Base-by-base conservation (phyloP, 2,888 invertebrate genomes). In the Xestia ashworthii region DNA sequence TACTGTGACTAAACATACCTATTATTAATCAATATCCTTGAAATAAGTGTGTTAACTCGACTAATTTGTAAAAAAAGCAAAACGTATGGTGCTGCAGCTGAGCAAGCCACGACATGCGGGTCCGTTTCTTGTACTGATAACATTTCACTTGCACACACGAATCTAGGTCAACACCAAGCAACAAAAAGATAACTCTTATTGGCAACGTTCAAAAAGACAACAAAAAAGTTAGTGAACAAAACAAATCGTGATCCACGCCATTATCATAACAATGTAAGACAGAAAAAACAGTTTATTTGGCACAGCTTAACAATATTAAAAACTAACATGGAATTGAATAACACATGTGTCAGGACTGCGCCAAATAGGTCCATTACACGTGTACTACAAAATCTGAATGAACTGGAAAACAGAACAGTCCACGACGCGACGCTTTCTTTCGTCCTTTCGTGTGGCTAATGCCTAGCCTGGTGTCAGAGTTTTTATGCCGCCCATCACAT, bases 291-390 rank as follows among this genome's bases (percentile, higher is more conserved):
- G 5, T 48, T 41, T 16, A 46, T 46, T 62, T 53, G 25, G 50
- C 46, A 72, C 44, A 25, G 38, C 62, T 25, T 22, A 70, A 5
- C 41, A 53, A 55, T 62, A 62, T 46, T 53, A n/a, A 53, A 76
- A 68, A 41, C 58, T 41, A 38, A 12, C n/a, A 44, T 50, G 44
- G 9, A 53, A 50, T 48, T 46, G 11, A 46, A 64, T 16, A 79
- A 32, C 19, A n/a, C 55, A 16, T 25, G 38, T 32, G 19, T 25
- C 19, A 38, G 3, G 16, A 41, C 58, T 44, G 41, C 22, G 22
- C 41, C 48, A 48, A 65, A 65, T 25, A 41, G 14, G n/a, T 44
- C 22, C 25, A 58, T n/a, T 44, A 5, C 25, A 44, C 41, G 5
- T 48, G n/a, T 60, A 32, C 12, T 38, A 22, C 38, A 19, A 44